These are phyloP conservation scores for Melanotaenia parkinsoni DNA, from an alignment of 2,797 vertebrate genomes.

Conservation along the genomic window DNA sequence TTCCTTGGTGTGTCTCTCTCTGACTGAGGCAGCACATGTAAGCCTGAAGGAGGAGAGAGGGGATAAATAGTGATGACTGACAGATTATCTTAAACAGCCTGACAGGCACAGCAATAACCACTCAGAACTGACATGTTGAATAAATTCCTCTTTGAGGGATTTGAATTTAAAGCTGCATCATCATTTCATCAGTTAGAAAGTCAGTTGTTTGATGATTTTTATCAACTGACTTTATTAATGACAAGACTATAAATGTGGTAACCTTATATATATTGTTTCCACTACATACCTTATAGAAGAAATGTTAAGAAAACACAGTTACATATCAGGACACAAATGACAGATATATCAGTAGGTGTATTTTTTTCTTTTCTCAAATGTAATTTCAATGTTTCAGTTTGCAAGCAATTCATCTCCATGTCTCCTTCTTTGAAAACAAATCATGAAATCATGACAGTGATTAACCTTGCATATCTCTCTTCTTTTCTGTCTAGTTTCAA, in stretches of 20 bases:
- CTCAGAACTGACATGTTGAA: conserved; percentile 53
- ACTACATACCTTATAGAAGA: background rate
- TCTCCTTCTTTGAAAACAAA: background rate
- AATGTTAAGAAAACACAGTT: background rate
- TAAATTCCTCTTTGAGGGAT: conserved; percentile 14
- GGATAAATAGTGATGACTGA: conserved; percentile 42
- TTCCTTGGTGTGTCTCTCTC: background rate
- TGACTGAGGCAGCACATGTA: conserved; percentile 20
- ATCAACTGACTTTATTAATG: background rate
- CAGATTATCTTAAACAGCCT: conserved; percentile 44
- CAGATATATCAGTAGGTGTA: background rate
- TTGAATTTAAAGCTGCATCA: conserved; percentile 8
- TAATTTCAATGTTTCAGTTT: background rate
- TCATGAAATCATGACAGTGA: conserved; percentile 17
- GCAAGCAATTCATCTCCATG: conserved; percentile 16
- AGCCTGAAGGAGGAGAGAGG: conserved; percentile 5
- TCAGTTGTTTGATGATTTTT: background rate
- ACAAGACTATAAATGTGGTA: background rate
- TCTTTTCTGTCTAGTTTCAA: conserved; percentile 2
- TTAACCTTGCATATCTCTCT: background rate
- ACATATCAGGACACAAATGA: background rate
- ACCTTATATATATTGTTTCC: too few relatives aligned
- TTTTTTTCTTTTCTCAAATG: conserved; percentile 14
- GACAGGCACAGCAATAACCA: conserved; percentile 52
- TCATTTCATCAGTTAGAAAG: conserved; percentile 2